phyloP scores from a whole-genome alignment of 2,888 invertebrate genomes.

The Zygothrica quintamaculata region DNA sequence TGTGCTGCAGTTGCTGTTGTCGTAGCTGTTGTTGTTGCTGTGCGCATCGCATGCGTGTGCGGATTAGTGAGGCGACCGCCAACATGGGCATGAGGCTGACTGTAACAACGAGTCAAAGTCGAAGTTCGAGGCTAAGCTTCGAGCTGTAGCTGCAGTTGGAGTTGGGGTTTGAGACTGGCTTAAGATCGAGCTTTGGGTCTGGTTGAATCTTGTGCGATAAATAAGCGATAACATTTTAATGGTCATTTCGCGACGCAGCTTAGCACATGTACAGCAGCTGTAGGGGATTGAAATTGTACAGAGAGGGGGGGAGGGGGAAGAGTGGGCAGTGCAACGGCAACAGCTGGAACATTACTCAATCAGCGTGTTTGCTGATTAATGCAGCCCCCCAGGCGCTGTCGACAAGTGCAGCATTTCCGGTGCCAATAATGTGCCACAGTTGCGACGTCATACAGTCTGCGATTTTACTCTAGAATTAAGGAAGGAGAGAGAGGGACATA shows the following conservation, averaged over 20 bases:
- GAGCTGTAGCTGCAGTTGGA: background rate
- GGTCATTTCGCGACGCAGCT: conserved; percentile 45
- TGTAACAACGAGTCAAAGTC: background rate
- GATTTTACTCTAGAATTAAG: conserved; percentile 14
- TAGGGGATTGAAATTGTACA: conserved; percentile 8
- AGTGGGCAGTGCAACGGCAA: background rate
- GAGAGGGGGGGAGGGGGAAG: background rate
- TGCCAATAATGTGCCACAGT: conserved; percentile 35
- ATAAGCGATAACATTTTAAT: conserved; percentile 76
- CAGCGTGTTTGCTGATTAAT: conserved; percentile 69
- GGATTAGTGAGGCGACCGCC: conserved; percentile 56
- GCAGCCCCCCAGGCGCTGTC: conserved; percentile 37
- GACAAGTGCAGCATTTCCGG: conserved; percentile 70
- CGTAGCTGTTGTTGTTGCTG: too few species aligned
- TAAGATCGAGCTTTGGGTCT: conserved; percentile 2
- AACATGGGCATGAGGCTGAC: conserved; percentile 22
- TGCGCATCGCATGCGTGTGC: conserved; percentile 45
- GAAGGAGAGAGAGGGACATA: too few species aligned
- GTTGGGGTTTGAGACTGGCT: conserved; percentile 6
- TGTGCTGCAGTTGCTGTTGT: conserved; percentile 8
- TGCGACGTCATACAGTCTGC: conserved; percentile 67
- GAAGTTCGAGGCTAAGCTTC: background rate
- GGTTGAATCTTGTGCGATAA: conserved; percentile 53
- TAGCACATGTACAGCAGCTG: conserved; percentile 37
- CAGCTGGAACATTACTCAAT: conserved; percentile 62